Evolutionary conservation across 1,140 invertebrate genomes (phyloP).

Genomic region (Leucophenga varia): DNA sequence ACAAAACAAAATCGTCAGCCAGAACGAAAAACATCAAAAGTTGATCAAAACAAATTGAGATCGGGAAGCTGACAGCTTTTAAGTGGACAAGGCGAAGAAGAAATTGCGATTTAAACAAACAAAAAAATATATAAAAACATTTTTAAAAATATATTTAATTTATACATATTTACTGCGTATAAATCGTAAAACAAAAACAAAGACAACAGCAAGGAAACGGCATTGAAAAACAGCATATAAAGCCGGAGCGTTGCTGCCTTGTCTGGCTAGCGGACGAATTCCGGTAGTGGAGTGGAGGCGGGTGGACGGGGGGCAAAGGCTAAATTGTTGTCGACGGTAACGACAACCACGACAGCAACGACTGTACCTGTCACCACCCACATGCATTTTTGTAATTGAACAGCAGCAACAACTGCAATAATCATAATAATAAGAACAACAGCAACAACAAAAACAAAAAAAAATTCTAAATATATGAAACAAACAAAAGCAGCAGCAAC

Average conservation of each 20-base stretch:
- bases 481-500: slow-evolving; percentile 9
- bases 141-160: slow-evolving; percentile 7
- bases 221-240: slow-evolving; percentile 51
- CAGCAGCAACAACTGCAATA: slow-evolving; percentile 4
- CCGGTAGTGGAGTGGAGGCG: slow-evolving; percentile 19
- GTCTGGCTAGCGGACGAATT: slow-evolving; percentile 29
- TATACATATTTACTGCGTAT: slow-evolving; percentile 8
- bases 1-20: slow-evolving; percentile 4
- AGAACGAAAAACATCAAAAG: too few species aligned
- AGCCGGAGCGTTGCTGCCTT: slow-evolving; percentile 39
- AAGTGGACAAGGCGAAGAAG: too few species aligned
- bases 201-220: slow-evolving; percentile 35
- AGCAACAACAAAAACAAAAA: slow-evolving; percentile 41
- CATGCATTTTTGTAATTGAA: not conserved
- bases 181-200: slow-evolving; percentile 2
- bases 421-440: slow-evolving; percentile 2
- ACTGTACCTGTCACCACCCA: not conserved
- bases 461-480: too few species aligned
- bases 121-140: slow-evolving; percentile 13
- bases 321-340: too few species aligned
- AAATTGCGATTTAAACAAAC: slow-evolving; percentile 34
- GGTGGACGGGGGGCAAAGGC: slow-evolving; percentile 21
- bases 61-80: too few species aligned
- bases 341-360: too few species aligned
- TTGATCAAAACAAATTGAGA: too few species aligned